Conservation (phyloP, 2,888 invertebrate species). For the Aphidius colemani region DNA sequence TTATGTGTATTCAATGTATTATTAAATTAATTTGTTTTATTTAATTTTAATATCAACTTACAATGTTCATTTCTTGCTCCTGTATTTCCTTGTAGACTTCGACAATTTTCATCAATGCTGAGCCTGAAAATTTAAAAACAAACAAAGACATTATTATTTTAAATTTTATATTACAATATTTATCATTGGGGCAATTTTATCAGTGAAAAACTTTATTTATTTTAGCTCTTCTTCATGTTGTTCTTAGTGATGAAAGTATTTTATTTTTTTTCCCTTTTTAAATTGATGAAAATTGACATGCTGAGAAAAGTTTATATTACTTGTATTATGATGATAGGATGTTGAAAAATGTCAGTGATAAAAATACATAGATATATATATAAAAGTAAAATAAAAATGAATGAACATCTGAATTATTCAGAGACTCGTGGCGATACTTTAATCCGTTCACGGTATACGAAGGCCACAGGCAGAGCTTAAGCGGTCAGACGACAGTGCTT, state of each 20-base stretch:
- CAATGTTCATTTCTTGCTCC: conserved; percentile 92
- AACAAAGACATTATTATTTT: conserved; percentile 16
- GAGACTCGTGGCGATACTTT: conserved; percentile 55
- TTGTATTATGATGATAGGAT: too few relatives aligned
- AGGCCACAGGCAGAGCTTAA: conserved; percentile 35
- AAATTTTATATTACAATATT: too few relatives aligned
- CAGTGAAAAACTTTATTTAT: too few relatives aligned
- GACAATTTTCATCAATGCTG: conserved; percentile 88
- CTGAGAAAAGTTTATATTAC: too few relatives aligned
- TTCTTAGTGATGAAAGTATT: not conserved
- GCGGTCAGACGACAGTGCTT: conserved; percentile 43
- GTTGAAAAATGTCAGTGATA: too few relatives aligned
- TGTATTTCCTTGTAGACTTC: conserved; percentile 93
- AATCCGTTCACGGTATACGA: conserved; percentile 45
- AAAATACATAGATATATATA: conserved; percentile 1
- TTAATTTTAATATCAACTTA: conserved; percentile 64
- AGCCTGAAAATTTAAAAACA: conserved; percentile 69
- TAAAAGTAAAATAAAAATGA: not conserved
- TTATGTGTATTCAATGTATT: conserved; percentile 7
- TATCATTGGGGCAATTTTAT: too few relatives aligned
- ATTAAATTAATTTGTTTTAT: conserved; percentile 6
- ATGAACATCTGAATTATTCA: conserved; percentile 55
- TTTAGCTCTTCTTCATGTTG: too few relatives aligned
- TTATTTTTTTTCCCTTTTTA: not conserved
- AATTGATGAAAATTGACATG: not conserved